Percentiles rank a stretch among this genome's conserved stretches.
These are phyloP conservation scores for Cirrhinus molitorella DNA, from an alignment of 2,797 vertebrate species.

Conservation along the genomic window DNA sequence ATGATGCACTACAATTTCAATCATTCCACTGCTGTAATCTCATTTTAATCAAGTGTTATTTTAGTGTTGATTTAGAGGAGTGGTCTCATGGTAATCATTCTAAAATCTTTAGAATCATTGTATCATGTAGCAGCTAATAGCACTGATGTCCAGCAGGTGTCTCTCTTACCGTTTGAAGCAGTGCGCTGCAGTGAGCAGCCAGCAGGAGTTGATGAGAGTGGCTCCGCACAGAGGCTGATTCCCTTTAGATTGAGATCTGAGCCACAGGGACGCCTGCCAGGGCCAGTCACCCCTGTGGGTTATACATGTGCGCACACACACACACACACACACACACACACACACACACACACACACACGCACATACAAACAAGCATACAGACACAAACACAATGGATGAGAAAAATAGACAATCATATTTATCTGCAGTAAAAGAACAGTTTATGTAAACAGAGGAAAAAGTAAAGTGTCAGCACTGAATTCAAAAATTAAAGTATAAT, in stretches of 20 bases:
- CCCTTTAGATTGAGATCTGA: slow-evolving; percentile 78
- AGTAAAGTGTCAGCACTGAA: not conserved
- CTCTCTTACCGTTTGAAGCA: slow-evolving; percentile 88
- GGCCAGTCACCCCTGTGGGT: slow-evolving; percentile 85
- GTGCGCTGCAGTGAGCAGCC: slow-evolving; percentile 90
- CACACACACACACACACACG: slow-evolving; percentile 10
- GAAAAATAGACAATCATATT: not conserved
- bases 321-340: slow-evolving; percentile 12
- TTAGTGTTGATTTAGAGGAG: slow-evolving; percentile 3
- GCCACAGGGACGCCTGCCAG: slow-evolving; percentile 90
- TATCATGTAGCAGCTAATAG: too few species aligned
- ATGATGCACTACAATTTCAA: not conserved
- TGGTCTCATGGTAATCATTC: not conserved
- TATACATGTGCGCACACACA: not conserved
- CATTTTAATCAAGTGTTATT: not conserved
- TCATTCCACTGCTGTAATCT: not conserved
- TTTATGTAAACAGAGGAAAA: not conserved
- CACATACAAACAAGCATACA: not conserved
- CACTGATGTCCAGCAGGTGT: slow-evolving; percentile 56
- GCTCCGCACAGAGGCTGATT: slow-evolving; percentile 86
- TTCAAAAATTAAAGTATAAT: not conserved
- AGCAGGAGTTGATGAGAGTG: slow-evolving; percentile 89
- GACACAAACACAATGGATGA: not conserved
- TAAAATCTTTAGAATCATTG: too few species aligned
- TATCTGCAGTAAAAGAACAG: not conserved